These are phyloP conservation scores for Heteromormyrus szaboi DNA, from an alignment of 2,797 vertebrate genomes.

Conservation along the genomic window DNA sequence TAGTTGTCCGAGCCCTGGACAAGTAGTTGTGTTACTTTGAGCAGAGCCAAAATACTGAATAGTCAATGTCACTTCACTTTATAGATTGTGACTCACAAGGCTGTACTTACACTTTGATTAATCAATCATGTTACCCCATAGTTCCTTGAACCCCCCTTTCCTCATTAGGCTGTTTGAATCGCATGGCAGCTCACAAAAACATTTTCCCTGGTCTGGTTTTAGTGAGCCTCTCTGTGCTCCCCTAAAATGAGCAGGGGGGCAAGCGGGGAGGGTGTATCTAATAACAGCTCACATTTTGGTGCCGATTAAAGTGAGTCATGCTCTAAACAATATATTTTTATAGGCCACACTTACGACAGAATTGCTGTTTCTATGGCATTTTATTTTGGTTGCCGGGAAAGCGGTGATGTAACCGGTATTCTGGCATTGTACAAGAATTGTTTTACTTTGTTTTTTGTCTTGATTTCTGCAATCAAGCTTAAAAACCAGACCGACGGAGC, in stretches of 20 bases:
- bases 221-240: background rate
- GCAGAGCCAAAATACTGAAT: conserved; percentile 20
- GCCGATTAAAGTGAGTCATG: background rate
- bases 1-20: background rate
- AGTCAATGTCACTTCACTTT: conserved; percentile 24
- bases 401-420: background rate
- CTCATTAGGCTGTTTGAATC: conserved; percentile 32
- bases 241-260: background rate
- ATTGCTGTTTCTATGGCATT: background rate
- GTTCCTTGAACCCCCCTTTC: conserved; percentile 10
- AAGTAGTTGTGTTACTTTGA: conserved; percentile 25
- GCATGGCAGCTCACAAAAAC: conserved; percentile 19
- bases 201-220: conserved; percentile 14
- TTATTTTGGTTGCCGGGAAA: background rate
- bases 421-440: background rate
- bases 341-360: background rate
- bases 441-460: background rate
- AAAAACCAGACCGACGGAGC: background rate
- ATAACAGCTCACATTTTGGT: background rate
- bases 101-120: conserved; percentile 33
- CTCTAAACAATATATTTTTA: background rate
- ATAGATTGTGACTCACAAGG: conserved; percentile 27
- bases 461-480: background rate
- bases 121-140: conserved; percentile 16
- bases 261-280: background rate